Evolutionary conservation across 2,113 vertebrate species (phyloP).

Genomic region (Ranitomeya imitator): DNA sequence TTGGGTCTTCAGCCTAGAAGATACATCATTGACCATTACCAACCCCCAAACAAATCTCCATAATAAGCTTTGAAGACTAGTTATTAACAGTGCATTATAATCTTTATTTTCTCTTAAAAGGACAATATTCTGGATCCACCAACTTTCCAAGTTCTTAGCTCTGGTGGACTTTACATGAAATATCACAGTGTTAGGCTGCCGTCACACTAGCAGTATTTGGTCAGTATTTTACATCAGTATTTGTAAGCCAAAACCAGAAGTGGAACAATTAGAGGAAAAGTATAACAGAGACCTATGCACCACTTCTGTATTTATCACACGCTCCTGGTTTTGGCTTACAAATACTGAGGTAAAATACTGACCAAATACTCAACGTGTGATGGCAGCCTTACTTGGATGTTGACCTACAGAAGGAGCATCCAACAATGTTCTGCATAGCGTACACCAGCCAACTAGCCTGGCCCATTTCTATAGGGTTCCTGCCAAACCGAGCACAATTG

Average conservation of each 20-base stretch:
- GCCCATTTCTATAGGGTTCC: constrained; percentile 68
- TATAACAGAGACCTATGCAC: too few relatives aligned
- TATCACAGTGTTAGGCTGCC: background rate
- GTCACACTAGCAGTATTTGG: too few relatives aligned
- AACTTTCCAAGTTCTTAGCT: background rate
- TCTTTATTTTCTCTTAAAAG: background rate
- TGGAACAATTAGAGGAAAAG: too few relatives aligned
- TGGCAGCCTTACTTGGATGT: constrained; percentile 55
- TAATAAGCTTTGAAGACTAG: background rate
- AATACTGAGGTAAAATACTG: too few relatives aligned
- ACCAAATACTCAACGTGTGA: too few relatives aligned
- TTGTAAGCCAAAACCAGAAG: too few relatives aligned
- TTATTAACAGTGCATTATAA: background rate
- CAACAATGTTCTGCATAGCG: constrained; percentile 74
- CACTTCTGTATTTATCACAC: too few relatives aligned
- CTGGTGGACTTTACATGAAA: background rate
- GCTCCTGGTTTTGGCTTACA: too few relatives aligned
- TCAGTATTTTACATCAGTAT: too few relatives aligned
- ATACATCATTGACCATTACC: too few relatives aligned
- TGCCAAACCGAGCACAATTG: constrained; percentile 57
- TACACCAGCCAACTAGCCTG: constrained; percentile 70
- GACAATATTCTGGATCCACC: background rate
- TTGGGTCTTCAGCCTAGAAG: background rate
- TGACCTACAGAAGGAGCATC: constrained; percentile 60
- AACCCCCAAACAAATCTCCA: background rate